Conservation (phyloP, 2,113 vertebrate genomes). For the Hippocampus guttulatus region DNA sequence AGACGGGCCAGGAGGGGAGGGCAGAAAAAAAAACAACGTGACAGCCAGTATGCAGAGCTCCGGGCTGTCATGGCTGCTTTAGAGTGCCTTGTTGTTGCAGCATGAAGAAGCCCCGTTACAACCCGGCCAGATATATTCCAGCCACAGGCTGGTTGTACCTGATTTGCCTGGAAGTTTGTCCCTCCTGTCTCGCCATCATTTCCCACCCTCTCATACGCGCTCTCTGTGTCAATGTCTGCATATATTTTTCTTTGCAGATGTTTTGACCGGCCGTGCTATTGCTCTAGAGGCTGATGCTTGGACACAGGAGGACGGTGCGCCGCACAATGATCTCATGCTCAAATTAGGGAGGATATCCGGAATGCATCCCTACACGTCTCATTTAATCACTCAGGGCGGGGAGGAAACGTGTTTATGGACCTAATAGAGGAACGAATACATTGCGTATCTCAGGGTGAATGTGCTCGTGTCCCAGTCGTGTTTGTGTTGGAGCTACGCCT, state of each 20-base stretch:
- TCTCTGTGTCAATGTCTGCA: conserved; percentile 32
- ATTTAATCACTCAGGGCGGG: conserved; percentile 64
- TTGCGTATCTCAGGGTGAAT: conserved; percentile 22
- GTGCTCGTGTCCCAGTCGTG: conserved; percentile 10
- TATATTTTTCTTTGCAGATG: conserved; percentile 63
- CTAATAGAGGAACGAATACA: conserved; percentile 34
- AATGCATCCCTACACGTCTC: conserved; percentile 60
- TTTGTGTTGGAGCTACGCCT: conserved; percentile 35
- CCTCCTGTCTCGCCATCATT: conserved; percentile 32
- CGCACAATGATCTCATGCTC: conserved; percentile 66
- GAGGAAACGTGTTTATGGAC: conserved; percentile 53
- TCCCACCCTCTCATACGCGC: conserved; percentile 21
- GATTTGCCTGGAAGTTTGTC: conserved; percentile 38
- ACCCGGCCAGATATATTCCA: too few species aligned
- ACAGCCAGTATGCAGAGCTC: too few species aligned
- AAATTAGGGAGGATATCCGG: conserved; percentile 74
- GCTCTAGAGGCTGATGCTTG: conserved; percentile 64
- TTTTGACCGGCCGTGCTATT: conserved; percentile 67
- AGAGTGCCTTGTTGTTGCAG: too few species aligned
- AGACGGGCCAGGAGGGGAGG: too few species aligned
- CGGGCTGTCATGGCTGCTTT: too few species aligned
- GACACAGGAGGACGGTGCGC: conserved; percentile 57
- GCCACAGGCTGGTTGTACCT: not conserved
- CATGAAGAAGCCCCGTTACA: too few species aligned
- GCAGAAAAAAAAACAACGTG: too few species aligned